Percentiles rank a stretch among this genome's conserved stretches.
Conservation (phyloP, 1,140 invertebrate genomes). For the Trichoplusia ni region DNA sequence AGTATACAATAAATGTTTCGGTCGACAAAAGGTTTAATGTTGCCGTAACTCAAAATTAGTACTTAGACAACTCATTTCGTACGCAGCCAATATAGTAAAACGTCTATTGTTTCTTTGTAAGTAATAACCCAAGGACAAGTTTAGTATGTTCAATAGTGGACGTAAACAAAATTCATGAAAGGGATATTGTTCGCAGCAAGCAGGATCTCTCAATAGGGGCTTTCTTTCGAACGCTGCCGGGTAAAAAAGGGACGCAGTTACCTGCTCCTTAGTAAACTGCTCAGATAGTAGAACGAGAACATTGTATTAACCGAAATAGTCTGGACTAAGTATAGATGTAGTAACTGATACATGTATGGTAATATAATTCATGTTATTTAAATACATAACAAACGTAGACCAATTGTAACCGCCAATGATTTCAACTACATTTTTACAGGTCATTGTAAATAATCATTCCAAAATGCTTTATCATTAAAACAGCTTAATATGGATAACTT, state of each 20-base stretch:
- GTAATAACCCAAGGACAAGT: conserved; percentile 14
- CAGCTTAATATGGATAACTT: conserved; percentile 34
- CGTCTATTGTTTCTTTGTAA: conserved; percentile 10
- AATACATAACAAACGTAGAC: background rate
- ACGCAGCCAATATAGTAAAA: background rate
- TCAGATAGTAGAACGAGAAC: conserved; percentile 16
- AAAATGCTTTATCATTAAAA: conserved; percentile 13
- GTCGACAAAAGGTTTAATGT: background rate
- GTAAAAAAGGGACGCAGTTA: conserved; percentile 69
- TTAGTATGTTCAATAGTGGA: conserved; percentile 19
- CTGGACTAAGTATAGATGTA: no score
- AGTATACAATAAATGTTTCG: background rate
- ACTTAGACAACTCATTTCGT: background rate
- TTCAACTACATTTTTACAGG: conserved; percentile 37
- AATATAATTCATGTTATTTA: background rate
- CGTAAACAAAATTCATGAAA: conserved; percentile 35
- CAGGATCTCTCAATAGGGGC: conserved; percentile 46
- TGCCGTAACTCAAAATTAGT: background rate
- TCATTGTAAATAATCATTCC: conserved; percentile 18
- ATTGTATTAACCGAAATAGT: background rate
- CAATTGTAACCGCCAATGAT: conserved; percentile 26
- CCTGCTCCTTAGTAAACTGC: conserved; percentile 51
- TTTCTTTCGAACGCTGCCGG: conserved; percentile 32
- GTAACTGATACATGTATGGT: no score
- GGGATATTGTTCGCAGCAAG: conserved; percentile 32